Percentiles rank a stretch among this genome's conserved stretches.
These are phyloP conservation scores for Syngnathus rostellatus DNA, from an alignment of 2,797 vertebrate species.

Conservation along the genomic window DNA sequence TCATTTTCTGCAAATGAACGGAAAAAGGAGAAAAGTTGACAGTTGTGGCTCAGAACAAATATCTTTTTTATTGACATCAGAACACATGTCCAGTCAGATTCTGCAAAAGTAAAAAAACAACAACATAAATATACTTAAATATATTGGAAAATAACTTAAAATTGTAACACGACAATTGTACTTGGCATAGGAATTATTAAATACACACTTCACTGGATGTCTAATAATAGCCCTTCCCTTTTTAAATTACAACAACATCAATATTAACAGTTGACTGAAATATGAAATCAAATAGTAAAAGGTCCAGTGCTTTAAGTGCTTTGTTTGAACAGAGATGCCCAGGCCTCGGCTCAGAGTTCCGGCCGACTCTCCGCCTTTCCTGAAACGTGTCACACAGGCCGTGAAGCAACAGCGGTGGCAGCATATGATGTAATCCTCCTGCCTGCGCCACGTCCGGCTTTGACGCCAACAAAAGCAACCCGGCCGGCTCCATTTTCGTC, in stretches of 20 bases:
- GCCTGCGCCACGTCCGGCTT: conserved; percentile 38
- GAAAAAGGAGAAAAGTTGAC: conserved; percentile 10
- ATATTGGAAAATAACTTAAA: conserved; percentile 74
- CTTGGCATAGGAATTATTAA: conserved; percentile 53
- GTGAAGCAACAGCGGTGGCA: conserved; percentile 2
- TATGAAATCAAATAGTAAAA: conserved; percentile 52
- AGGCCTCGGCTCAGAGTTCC: conserved; percentile 43
- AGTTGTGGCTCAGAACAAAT: conserved; percentile 31
- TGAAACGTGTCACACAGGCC: conserved; percentile 3
- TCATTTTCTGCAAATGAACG: conserved; percentile 49
- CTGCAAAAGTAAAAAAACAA: conserved; percentile 50
- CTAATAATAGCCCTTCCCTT: conserved; percentile 59
- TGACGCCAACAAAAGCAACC: conserved; percentile 40
- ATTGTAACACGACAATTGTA: conserved; percentile 66
- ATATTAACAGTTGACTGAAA: conserved; percentile 53
- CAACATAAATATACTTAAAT: conserved; percentile 78
- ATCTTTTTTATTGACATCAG: conserved; percentile 67
- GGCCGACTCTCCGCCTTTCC: conserved; percentile 33
- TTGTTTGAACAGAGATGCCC: conserved; percentile 48
- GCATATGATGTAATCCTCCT: conserved; percentile 46
- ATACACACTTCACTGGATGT: conserved; percentile 61
- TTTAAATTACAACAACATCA: conserved; percentile 59
- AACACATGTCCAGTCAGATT: conserved; percentile 47
- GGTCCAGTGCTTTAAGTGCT: conserved; percentile 64
- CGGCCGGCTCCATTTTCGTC: conserved; percentile 28